These are phyloP conservation scores for Silurus aristotelis DNA, from an alignment of 2,797 vertebrate genomes.

Conservation along the genomic window DNA sequence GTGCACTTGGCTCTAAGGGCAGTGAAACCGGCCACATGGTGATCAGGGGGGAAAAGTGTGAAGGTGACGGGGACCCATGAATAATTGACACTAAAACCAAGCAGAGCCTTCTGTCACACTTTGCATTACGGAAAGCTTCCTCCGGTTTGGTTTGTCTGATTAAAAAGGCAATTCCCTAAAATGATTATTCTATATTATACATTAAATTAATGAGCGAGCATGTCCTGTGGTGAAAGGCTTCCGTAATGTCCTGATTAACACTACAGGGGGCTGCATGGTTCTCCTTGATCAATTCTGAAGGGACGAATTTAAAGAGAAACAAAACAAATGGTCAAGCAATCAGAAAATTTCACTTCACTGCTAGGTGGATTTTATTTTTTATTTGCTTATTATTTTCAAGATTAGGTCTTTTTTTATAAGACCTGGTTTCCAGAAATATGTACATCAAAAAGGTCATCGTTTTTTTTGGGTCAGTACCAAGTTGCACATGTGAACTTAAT, in stretches of 20 bases:
- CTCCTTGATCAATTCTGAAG: slow-evolving; percentile 24
- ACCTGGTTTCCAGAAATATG: not conserved
- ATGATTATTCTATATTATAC: slow-evolving; percentile 30
- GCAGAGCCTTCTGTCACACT: slow-evolving; percentile 9
- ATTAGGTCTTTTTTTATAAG: not conserved
- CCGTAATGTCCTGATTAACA: slow-evolving; percentile 21
- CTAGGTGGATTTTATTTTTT: not conserved
- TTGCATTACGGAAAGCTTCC: slow-evolving; percentile 31
- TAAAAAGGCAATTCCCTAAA: slow-evolving; percentile 47
- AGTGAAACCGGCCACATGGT: not conserved
- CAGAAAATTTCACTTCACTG: not conserved
- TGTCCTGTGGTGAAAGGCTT: slow-evolving; percentile 3
- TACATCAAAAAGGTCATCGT: no score
- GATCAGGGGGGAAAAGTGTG: slow-evolving; percentile 13
- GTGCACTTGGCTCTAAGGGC: slow-evolving; percentile 37
- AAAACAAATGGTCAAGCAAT: not conserved
- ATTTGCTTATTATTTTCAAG: not conserved
- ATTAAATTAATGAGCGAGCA: slow-evolving; percentile 31
- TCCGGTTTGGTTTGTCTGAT: slow-evolving; percentile 32
- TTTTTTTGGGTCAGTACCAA: no score
- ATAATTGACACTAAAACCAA: slow-evolving; percentile 36
- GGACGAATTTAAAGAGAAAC: not conserved
- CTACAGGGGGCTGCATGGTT: slow-evolving; percentile 6
- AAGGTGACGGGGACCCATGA: slow-evolving; percentile 25
- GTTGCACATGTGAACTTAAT: no score